Conservation (phyloP, 2,888 invertebrate genomes). For the Morpho achilles region DNA sequence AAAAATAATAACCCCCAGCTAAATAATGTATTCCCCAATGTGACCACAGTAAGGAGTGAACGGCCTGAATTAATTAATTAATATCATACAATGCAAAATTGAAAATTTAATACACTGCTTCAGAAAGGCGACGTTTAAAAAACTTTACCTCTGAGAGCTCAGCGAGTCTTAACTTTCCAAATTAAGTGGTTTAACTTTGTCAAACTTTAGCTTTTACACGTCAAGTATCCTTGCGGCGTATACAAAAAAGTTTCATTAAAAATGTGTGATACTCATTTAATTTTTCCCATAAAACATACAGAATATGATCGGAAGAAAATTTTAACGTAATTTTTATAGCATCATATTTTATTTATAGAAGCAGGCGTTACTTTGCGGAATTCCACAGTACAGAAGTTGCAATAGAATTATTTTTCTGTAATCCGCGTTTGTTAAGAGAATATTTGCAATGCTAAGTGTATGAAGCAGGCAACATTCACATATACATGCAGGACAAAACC, state of each 20-base stretch:
- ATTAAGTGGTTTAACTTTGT: constrained; percentile 19
- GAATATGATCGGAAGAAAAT: neutral
- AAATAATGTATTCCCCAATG: too few relatives aligned
- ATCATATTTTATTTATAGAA: too few relatives aligned
- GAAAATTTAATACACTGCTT: constrained; percentile 12
- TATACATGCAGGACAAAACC: too few relatives aligned
- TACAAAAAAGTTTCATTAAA: constrained; percentile 12
- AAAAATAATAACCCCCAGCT: too few relatives aligned
- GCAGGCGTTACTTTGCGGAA: too few relatives aligned
- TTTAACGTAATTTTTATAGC: neutral
- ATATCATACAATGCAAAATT: constrained; percentile 10
- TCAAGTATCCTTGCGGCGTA: constrained; percentile 13
- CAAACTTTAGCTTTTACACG: constrained; percentile 14
- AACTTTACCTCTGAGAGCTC: constrained; percentile 14
- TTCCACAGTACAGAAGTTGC: too few relatives aligned
- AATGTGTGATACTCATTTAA: neutral
- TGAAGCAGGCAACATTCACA: too few relatives aligned
- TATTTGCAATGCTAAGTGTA: too few relatives aligned
- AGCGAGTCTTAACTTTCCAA: constrained; percentile 15
- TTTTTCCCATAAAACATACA: neutral
- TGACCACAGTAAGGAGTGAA: too few relatives aligned
- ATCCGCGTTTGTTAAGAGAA: too few relatives aligned
- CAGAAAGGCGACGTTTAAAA: constrained; percentile 12
- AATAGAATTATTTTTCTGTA: too few relatives aligned
- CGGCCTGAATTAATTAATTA: constrained; percentile 7